Conservation (phyloP, 2,888 invertebrate species). For the Thymelicus lineola region DNA sequence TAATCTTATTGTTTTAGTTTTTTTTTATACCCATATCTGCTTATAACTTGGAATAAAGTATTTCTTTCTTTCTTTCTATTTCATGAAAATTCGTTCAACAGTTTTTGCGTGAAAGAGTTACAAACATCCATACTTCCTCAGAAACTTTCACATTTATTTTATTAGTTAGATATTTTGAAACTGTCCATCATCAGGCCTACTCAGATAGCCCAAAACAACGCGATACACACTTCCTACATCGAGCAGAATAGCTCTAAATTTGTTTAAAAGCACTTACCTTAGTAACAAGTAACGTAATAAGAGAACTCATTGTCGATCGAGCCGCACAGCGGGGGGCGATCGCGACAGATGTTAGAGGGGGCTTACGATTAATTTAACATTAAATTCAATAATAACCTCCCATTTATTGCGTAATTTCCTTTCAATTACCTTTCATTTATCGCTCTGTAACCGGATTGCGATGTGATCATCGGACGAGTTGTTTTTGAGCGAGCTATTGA, state of each 20-base stretch:
- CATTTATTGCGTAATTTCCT: constrained; percentile 85
- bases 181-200: not conserved
- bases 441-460: constrained; percentile 77
- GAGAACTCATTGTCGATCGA: constrained; percentile 51
- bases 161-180: not conserved
- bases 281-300: constrained; percentile 52
- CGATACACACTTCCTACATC: not conserved
- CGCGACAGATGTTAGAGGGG: constrained; percentile 78
- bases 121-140: too few species aligned
- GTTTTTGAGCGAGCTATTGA: not conserved
- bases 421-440: constrained; percentile 83
- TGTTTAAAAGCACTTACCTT: constrained; percentile 40
- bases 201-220: not conserved
- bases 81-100: too few species aligned
- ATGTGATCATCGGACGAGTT: constrained; percentile 51
- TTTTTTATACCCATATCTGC: too few species aligned
- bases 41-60: too few species aligned
- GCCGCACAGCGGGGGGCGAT: constrained; percentile 47
- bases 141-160: too few species aligned
- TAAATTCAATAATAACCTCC: constrained; percentile 84
- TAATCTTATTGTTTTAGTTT: too few species aligned
- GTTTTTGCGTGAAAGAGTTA: too few species aligned
- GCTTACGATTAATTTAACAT: constrained; percentile 81
- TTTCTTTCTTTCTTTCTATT: too few species aligned
- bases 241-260: constrained; percentile 1